Evolutionary conservation across 2,888 invertebrate genomes (phyloP), one percentile per base, ranked within the genome.

Genomic region (Eurytoma californica): DNA sequence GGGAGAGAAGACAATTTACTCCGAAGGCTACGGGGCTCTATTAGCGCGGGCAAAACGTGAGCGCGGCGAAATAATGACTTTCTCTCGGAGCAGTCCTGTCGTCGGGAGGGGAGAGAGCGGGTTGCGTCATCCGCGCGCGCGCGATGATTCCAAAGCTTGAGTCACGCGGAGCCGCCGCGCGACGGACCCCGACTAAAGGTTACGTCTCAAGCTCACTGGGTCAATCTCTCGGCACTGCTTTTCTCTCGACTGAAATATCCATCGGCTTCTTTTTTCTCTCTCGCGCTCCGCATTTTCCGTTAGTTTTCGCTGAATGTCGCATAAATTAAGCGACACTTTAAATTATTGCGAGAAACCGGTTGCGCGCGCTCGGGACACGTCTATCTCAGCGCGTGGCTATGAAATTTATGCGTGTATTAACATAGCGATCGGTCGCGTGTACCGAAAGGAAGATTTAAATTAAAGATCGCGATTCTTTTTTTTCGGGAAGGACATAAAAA

Each of bases 151-250:
- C 81, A 82, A 24, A 24, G 79, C 83, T 84, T 86, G 86, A 84
- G 83, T 85, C 84, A 84, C 80, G 82, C 74, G 81, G 80, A 58
- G 65, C 24, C 16, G 65, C 16, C 58, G n/a, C 66, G 65, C 79
- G 74, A 83, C 88, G 63, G 70, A 57, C 28, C 84, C 85, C 24
- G 24, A 82, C 83, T 88, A 88, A 90, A 89, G 90, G 89, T 90
- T 90, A 88, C 85, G 88, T 87, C 87, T 88, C 90, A 88, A 90
- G 90, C 90, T 88, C 90, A 90, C 84, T 90, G 77, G 90, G 90
- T 88, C 90, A 88, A 81, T 83, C 82, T 83, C 84, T 83, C 63
- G 24, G 69, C 20, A 51, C 47, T 18, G 20, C 24, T 28, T 67
- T 39, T 65, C 20, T 65, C 47, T 57, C 47, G 65, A 24, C 5